These are phyloP conservation scores for Andricus curvator DNA, from an alignment of 2,888 invertebrate genomes.

Conservation along the genomic window DNA sequence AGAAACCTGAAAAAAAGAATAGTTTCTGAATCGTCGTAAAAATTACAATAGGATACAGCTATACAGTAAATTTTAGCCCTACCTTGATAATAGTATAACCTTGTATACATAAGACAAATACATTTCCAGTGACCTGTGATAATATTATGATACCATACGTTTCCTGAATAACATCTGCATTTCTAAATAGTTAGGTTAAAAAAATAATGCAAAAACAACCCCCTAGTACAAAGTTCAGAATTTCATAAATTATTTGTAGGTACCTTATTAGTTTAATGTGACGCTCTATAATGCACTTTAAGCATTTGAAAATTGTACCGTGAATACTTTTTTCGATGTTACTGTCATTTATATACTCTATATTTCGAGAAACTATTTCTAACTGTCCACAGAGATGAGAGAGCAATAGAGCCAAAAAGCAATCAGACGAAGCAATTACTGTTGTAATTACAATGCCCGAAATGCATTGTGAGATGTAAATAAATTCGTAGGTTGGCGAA, in stretches of 20 bases:
- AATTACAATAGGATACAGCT: not conserved
- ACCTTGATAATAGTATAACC: not conserved
- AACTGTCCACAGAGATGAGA: not conserved
- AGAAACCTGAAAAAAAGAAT: too few species aligned
- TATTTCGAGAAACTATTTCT: not conserved
- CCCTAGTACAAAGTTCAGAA: too few species aligned
- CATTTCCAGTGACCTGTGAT: not conserved
- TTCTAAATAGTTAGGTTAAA: not conserved
- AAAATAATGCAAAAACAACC: too few species aligned
- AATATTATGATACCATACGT: not conserved
- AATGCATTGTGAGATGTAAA: too few species aligned
- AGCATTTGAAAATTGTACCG: not conserved
- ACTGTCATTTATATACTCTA: not conserved
- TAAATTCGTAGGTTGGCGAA: not conserved
- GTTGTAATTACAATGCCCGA: too few species aligned
- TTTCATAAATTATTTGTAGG: not conserved
- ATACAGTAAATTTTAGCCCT: not conserved
- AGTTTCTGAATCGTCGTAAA: too few species aligned
- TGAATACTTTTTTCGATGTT: not conserved
- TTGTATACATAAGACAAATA: conserved; percentile 6
- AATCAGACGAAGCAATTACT: not conserved
- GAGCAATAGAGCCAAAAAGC: not conserved
- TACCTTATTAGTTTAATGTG: not conserved
- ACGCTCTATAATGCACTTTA: not conserved
- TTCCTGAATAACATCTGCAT: not conserved